These are phyloP conservation scores for Phrynosoma platyrhinos DNA, from an alignment of 2,113 vertebrate genomes.

Conservation along the genomic window DNA sequence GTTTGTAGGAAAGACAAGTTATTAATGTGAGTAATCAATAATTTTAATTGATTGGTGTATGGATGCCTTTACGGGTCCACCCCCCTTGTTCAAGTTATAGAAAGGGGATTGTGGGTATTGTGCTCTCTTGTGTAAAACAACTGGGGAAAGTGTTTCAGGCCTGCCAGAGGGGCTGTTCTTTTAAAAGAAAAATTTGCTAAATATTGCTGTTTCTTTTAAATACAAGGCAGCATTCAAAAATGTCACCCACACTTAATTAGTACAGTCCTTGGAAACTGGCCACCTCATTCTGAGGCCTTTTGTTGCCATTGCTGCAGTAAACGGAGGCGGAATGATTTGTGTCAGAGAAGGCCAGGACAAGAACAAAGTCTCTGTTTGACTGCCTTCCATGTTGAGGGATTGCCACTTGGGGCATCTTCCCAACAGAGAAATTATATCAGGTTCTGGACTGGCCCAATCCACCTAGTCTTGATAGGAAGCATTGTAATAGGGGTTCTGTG, in stretches of 20 bases:
- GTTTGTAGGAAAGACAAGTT: background rate
- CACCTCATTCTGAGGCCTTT: background rate
- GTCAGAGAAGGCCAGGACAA: background rate
- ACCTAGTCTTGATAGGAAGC: background rate
- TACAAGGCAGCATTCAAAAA: background rate
- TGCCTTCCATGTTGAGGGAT: background rate
- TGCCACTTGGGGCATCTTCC: background rate
- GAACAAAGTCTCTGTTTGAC: background rate
- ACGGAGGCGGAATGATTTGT: background rate
- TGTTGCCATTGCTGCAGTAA: background rate
- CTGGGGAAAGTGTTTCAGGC: background rate
- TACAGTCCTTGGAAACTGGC: background rate
- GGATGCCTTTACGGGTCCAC: background rate
- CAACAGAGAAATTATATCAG: background rate
- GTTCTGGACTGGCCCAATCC: background rate
- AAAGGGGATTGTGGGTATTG: background rate
- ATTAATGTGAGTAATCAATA: background rate
- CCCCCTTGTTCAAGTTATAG: background rate
- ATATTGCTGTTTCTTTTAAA: background rate
- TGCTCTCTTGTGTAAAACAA: background rate
- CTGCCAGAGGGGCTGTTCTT: background rate
- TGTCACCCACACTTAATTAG: background rate
- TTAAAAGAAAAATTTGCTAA: background rate
- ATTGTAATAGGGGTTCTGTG: background rate
- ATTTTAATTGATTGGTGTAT: too few species aligned